phyloP scores from a whole-genome alignment of 2,797 vertebrate species.

The Tokudaia muenninki region DNA sequence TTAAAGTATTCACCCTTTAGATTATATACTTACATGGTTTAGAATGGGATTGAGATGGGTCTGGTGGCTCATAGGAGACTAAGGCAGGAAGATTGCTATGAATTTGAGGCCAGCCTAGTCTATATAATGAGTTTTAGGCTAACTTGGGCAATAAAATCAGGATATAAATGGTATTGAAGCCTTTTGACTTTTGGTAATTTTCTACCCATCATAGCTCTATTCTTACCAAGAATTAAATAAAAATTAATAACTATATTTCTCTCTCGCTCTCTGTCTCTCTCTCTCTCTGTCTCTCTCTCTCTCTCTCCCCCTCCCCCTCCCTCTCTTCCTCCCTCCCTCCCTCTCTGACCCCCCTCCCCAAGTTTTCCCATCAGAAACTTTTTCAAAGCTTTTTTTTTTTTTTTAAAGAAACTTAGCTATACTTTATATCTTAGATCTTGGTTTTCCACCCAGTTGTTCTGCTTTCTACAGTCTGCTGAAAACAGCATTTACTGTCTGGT shows the following conservation, averaged over 20 bases:
- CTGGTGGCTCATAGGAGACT: background rate
- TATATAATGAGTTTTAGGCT: background rate
- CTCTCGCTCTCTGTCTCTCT: no score
- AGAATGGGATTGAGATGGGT: background rate
- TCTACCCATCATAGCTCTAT: background rate
- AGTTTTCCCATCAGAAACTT: conserved; percentile 53
- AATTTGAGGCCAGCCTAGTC: background rate
- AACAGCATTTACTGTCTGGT: background rate
- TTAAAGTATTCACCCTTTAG: background rate
- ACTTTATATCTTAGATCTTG: background rate
- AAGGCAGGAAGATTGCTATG: background rate
- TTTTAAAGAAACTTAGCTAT: background rate
- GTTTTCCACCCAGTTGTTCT: background rate
- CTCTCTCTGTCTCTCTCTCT: no score
- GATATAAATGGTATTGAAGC: background rate
- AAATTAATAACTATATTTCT: background rate
- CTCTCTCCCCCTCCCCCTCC: background rate
- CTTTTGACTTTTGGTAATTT: conserved; percentile 32
- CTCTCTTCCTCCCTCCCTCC: no score
- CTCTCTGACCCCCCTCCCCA: background rate
- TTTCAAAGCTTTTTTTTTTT: background rate
- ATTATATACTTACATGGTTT: background rate
- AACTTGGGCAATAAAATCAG: background rate
- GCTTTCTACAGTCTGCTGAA: conserved; percentile 40
- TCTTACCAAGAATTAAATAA: conserved; percentile 1